phyloP scores from a whole-genome alignment of 2,888 invertebrate species.

The Caenorhabditis sulstoni region DNA sequence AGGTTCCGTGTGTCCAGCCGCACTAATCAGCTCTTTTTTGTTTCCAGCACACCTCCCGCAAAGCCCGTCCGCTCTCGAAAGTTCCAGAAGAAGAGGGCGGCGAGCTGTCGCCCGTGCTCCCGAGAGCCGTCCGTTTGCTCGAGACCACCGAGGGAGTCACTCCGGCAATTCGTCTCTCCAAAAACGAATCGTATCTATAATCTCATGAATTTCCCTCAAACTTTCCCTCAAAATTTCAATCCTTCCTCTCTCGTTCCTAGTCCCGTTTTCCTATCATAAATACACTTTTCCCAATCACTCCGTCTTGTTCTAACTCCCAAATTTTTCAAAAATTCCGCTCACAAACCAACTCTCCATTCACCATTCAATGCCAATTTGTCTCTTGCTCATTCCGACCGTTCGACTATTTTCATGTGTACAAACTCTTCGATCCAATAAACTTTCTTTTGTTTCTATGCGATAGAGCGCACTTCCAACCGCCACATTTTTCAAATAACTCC shows the following conservation, averaged over 20 bases:
- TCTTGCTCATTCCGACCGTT: not conserved
- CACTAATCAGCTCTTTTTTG: not conserved
- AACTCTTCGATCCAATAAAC: conserved; percentile 15
- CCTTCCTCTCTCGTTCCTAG: not conserved
- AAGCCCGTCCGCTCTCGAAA: conserved; percentile 46
- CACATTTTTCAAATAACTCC: conserved; percentile 5
- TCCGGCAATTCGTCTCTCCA: conserved; percentile 56
- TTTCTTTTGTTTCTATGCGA: too few relatives aligned
- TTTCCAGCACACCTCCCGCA: conserved; percentile 29
- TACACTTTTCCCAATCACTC: too few relatives aligned
- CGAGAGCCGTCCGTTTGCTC: conserved; percentile 46
- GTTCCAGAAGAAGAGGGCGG: conserved; percentile 57
- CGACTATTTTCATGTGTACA: conserved; percentile 18
- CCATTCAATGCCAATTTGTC: not conserved
- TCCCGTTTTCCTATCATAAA: conserved; percentile 13
- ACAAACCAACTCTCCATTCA: not conserved
- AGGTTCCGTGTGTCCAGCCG: not conserved
- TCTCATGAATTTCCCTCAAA: conserved; percentile 1
- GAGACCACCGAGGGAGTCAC: conserved; percentile 49
- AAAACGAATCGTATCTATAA: conserved; percentile 59
- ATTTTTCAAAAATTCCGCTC: too few relatives aligned
- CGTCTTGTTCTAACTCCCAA: too few relatives aligned
- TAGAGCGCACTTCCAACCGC: too few relatives aligned
- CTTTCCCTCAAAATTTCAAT: not conserved
- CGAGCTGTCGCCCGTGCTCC: conserved; percentile 48